Percentiles rank a stretch among this genome's conserved stretches.
phyloP scores from a whole-genome alignment of 2,113 vertebrate genomes.

The Dryoscopus gambensis region DNA sequence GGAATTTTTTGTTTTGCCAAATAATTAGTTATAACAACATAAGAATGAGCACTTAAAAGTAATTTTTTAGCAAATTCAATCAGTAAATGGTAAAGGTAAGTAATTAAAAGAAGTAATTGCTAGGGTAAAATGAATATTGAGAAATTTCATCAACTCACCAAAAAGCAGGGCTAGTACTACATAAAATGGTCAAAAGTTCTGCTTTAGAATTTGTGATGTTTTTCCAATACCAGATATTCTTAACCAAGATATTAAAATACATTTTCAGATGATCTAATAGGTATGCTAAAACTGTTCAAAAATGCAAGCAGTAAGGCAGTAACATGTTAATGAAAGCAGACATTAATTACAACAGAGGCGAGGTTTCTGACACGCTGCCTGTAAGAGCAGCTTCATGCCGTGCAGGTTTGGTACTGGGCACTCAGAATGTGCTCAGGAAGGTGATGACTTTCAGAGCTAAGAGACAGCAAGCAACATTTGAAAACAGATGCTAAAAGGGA shows the following conservation, averaged over 20 bases:
- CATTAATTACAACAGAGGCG: background rate
- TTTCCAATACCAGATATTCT: background rate
- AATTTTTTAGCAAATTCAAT: background rate
- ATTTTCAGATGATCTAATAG: background rate
- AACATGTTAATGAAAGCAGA: background rate
- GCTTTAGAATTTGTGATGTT: background rate
- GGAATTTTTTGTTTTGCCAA: background rate
- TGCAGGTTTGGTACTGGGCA: background rate
- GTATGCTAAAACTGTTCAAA: background rate
- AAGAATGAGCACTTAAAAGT: background rate
- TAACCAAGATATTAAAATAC: background rate
- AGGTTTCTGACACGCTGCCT: background rate
- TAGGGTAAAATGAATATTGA: background rate
- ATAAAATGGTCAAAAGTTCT: background rate
- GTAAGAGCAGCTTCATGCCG: background rate
- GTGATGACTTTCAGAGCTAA: background rate
- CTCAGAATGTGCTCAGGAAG: background rate
- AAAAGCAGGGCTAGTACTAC: background rate
- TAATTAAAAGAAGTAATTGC: background rate
- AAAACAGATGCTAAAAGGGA: background rate
- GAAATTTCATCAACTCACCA: background rate
- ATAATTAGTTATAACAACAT: background rate
- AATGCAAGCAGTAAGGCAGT: background rate
- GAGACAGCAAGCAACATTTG: background rate
- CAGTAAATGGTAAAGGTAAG: background rate